phyloP scores from a whole-genome alignment of 2,888 invertebrate genomes.

The Pegoplata infirma region DNA sequence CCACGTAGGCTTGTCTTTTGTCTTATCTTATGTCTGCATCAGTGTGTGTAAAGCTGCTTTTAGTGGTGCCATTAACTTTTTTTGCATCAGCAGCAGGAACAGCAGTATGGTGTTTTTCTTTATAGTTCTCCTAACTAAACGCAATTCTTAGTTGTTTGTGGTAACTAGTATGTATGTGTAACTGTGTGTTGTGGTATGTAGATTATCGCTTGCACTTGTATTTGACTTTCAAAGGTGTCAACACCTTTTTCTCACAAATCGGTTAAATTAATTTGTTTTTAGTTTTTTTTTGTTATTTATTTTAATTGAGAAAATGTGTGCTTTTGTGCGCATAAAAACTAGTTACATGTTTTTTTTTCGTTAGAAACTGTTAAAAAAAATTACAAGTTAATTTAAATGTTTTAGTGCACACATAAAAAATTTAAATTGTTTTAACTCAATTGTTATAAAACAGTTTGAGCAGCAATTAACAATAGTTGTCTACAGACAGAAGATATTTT shows the following conservation, averaged over 20 bases:
- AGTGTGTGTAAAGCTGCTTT: conserved; percentile 58
- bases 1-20: conserved; percentile 20
- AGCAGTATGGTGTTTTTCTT: too few relatives aligned
- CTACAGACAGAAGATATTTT: too few relatives aligned
- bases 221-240: conserved; percentile 58
- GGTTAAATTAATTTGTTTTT: conserved; percentile 63
- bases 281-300: conserved; percentile 30
- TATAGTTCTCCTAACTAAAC: conserved; percentile 35
- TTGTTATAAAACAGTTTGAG: too few relatives aligned
- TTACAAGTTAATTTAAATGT: not conserved
- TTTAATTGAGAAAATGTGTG: conserved; percentile 43
- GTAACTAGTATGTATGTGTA: conserved; percentile 43
- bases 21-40: conserved; percentile 58
- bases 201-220: conserved; percentile 62
- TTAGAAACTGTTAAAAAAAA: not conserved
- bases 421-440: too few relatives aligned
- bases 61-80: conserved; percentile 54
- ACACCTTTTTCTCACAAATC: conserved; percentile 62
- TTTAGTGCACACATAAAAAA: not conserved
- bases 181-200: too few relatives aligned
- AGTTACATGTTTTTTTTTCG: not conserved
- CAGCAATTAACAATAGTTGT: too few relatives aligned
- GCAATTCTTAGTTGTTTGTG: conserved; percentile 33
- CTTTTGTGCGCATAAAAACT: not conserved
- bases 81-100: not conserved